Conservation (phyloP, 2,113 vertebrate species). For the Apodemus sylvaticus region DNA sequence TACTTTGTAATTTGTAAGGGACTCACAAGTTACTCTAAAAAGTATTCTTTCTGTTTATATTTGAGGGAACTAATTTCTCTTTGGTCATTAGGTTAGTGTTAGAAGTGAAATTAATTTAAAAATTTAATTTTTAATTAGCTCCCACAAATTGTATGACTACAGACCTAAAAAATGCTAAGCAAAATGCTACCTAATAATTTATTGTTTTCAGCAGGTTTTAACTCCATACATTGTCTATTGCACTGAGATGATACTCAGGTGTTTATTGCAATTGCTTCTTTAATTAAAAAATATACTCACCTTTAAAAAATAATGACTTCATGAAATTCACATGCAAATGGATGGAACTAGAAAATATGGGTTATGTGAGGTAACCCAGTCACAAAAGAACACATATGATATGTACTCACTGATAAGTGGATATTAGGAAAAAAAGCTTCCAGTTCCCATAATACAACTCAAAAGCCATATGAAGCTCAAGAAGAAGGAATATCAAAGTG, state of each 20-base stretch:
- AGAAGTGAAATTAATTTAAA: not conserved
- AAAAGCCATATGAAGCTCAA: no score
- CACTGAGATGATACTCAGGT: not conserved
- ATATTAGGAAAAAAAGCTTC: no score
- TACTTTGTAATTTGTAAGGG: not conserved
- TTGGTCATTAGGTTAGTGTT: not conserved
- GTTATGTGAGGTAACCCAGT: no score
- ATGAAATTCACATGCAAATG: no score
- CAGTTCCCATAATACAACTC: no score
- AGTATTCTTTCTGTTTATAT: not conserved
- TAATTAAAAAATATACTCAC: not conserved
- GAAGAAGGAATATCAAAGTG: no score
- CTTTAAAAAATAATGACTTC: no score
- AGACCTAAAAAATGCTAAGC: not conserved
- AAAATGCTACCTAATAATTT: not conserved
- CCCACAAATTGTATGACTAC: not conserved
- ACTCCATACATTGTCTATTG: not conserved
- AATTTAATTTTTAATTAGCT: conserved; percentile 25
- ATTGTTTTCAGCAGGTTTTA: not conserved
- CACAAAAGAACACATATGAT: no score
- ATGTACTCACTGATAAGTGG: no score
- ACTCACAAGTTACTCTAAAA: not conserved
- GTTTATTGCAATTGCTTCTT: not conserved
- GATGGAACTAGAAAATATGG: no score
- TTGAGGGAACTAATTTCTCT: not conserved